These are phyloP conservation scores for Bombus pascuorum DNA, from an alignment of 1,140 invertebrate species.

Conservation along the genomic window DNA sequence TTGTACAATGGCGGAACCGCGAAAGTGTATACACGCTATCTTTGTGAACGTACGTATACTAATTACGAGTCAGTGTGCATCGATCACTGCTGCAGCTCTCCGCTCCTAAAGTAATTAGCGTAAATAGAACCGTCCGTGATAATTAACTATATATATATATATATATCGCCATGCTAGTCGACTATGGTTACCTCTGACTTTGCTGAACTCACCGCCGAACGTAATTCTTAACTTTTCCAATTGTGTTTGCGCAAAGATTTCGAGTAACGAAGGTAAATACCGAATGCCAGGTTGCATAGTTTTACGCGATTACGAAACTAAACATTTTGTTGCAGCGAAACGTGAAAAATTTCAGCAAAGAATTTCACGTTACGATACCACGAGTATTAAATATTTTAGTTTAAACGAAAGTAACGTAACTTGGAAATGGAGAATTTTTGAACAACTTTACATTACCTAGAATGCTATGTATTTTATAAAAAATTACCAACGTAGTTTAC, in stretches of 20 bases:
- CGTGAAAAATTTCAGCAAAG: not conserved
- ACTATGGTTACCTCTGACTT: not conserved
- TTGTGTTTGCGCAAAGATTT: not conserved
- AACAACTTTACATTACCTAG: too few species aligned
- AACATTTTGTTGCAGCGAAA: not conserved
- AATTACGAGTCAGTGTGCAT: slow-evolving; percentile 51
- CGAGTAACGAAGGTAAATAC: not conserved
- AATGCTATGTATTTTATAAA: not conserved
- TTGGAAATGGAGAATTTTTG: too few species aligned
- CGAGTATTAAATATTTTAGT: not conserved
- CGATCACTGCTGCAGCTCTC: slow-evolving; percentile 46
- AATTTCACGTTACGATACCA: not conserved
- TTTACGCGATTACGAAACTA: too few species aligned
- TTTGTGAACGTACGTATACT: not conserved
- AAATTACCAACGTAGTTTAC: not conserved
- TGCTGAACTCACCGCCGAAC: not conserved
- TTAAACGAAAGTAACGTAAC: not conserved
- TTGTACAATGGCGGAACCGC: not conserved
- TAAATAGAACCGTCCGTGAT: slow-evolving; percentile 54
- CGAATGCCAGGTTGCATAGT: not conserved
- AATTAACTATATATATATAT: slow-evolving; percentile 49
- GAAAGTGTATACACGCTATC: not conserved
- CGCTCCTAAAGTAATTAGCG: slow-evolving; percentile 61
- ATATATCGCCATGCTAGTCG: not conserved
- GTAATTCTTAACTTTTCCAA: slow-evolving; percentile 17